Conservation (phyloP, 64 coral and sea anemone genomes). For the Anthopleura sola region DNA sequence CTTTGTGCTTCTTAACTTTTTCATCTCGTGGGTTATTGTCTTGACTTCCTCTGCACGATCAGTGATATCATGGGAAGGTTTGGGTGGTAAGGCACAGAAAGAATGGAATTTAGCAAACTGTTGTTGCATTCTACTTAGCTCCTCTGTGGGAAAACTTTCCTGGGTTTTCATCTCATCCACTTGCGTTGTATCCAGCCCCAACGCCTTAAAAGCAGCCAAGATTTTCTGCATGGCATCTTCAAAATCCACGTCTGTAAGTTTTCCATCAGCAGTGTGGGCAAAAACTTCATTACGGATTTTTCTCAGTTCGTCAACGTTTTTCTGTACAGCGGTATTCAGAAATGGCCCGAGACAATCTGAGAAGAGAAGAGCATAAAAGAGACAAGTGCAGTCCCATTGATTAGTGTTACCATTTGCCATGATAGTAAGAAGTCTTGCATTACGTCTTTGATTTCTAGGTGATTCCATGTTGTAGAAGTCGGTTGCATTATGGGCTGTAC, state of each 20-base stretch:
- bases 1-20: constrained; percentile 15
- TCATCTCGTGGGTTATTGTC: constrained; percentile 22
- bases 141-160: constrained; percentile 1
- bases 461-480: too few relatives aligned
- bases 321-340: neutral
- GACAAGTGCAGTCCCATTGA: too few relatives aligned
- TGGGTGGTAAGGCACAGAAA: constrained; percentile 38
- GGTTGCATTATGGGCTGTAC: too few relatives aligned
- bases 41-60: constrained; percentile 23
- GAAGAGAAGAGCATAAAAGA: constrained; percentile 40
- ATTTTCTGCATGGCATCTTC: constrained; percentile 27
- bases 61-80: constrained; percentile 30
- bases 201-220: neutral
- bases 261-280: constrained; percentile 33
- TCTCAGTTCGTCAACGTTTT: constrained; percentile 20
- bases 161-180: constrained; percentile 24
- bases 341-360: constrained; percentile 34
- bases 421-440: too few relatives aligned
- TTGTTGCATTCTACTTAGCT: neutral
- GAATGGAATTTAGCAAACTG: neutral
- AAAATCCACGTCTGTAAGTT: constrained; percentile 29
- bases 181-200: neutral
- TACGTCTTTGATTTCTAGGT: too few relatives aligned
- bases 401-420: too few relatives aligned
- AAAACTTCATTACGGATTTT: constrained; percentile 41